Percentiles rank a stretch among this genome's conserved stretches.
phyloP scores from a whole-genome alignment of 2,113 vertebrate species.

The Eurystomus gularis region DNA sequence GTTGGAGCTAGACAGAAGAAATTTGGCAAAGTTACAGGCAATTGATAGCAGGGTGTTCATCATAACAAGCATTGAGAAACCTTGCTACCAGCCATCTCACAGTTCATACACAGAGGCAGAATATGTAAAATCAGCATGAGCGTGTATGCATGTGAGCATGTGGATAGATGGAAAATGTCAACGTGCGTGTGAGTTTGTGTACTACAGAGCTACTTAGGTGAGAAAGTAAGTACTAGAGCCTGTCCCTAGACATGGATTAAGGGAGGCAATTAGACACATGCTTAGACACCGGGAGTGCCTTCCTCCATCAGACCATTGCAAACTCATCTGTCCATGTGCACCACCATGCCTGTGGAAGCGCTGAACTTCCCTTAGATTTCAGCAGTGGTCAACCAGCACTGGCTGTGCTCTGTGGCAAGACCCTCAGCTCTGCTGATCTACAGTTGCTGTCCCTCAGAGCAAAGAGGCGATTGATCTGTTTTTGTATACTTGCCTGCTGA shows the following conservation, averaged over 20 bases:
- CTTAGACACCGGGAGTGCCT: not conserved
- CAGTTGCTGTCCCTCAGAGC: not conserved
- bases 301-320: not conserved
- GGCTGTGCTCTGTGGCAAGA: not conserved
- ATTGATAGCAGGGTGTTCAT: not conserved
- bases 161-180: not conserved
- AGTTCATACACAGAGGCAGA: not conserved
- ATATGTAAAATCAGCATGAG: not conserved
- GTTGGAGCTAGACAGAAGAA: not conserved
- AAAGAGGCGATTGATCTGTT: not conserved
- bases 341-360: not conserved
- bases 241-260: not conserved
- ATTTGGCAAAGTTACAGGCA: conserved; percentile 37
- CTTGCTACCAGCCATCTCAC: not conserved
- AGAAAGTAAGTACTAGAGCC: not conserved
- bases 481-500: not conserved
- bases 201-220: not conserved
- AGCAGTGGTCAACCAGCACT: not conserved
- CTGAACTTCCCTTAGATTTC: not conserved
- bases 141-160: accelerated
- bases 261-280: not conserved
- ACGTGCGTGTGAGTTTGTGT: accelerated
- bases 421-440: not conserved
- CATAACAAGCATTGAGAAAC: not conserved
- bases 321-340: not conserved